Evolutionary conservation across 2,113 vertebrate species (phyloP).

Genomic region (Glaucidium brasilianum): DNA sequence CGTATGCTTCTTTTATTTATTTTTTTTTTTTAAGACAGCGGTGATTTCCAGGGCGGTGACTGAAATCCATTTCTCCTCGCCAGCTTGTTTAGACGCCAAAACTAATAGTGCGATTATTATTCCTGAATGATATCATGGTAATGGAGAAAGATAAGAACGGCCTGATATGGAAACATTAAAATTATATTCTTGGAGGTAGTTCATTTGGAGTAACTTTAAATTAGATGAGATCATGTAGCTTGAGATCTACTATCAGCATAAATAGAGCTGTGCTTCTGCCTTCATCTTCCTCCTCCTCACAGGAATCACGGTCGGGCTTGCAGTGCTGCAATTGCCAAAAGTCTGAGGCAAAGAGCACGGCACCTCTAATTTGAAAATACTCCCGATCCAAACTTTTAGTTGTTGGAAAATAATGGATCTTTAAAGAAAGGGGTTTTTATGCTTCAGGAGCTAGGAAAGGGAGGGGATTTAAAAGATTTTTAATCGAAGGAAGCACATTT

Average conservation of each 20-base stretch:
- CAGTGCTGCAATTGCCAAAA: background rate
- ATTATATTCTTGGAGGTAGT: constrained; percentile 37
- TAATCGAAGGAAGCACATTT: background rate
- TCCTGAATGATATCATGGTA: constrained; percentile 46
- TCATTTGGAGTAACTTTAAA: constrained; percentile 52
- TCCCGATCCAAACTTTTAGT: background rate
- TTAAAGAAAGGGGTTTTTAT: background rate
- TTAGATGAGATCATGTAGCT: constrained; percentile 44
- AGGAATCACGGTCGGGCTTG: background rate
- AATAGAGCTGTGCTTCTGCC: constrained; percentile 10
- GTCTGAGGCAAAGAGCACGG: background rate
- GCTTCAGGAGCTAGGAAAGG: background rate
- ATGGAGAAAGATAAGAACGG: constrained; percentile 32
- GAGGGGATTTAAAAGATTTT: background rate
- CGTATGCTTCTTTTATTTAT: too few species aligned
- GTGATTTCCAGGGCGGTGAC: background rate
- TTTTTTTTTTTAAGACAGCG: background rate
- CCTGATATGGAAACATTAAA: constrained; percentile 28
- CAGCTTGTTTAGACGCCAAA: constrained; percentile 50
- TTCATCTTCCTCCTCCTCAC: background rate
- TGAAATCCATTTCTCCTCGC: background rate
- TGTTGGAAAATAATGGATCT: background rate
- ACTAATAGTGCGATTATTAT: constrained; percentile 28
- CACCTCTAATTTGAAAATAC: background rate
- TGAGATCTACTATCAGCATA: background rate